Evolutionary conservation across 92 coral and sea anemone species (phyloP).

Genomic region (Actinostola sp.): DNA sequence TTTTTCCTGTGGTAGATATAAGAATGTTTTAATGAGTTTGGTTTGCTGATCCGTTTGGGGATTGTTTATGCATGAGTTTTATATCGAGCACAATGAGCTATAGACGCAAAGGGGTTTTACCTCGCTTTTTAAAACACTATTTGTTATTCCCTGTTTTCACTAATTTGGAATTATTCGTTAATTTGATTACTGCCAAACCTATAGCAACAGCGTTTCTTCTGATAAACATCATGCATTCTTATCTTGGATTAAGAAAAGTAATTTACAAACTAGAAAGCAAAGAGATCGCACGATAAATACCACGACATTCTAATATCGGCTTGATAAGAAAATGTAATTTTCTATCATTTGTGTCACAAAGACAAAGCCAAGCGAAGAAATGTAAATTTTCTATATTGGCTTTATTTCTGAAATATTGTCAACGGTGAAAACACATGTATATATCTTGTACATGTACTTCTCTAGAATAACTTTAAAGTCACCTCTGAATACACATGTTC

Average conservation of each 20-base stretch:
- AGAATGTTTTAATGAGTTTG: constrained; percentile 10
- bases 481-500: neutral
- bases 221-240: constrained; percentile 6
- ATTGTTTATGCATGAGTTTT: too few species aligned
- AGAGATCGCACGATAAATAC: neutral
- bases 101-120: neutral
- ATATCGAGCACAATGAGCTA: constrained; percentile 5
- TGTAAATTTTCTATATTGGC: neutral
- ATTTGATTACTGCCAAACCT: constrained; percentile 13
- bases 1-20: constrained; percentile 35
- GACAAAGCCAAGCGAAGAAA: neutral
- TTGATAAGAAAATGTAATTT: neutral
- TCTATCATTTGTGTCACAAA: neutral
- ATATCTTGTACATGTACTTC: neutral
- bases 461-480: neutral
- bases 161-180: constrained; percentile 6
- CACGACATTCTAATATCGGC: neutral
- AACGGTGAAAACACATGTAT: neutral
- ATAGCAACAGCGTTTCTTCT: neutral
- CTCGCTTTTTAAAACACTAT: neutral
- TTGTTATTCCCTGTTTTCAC: constrained; percentile 4
- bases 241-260: constrained; percentile 14
- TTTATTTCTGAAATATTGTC: neutral
- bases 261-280: constrained; percentile 7
- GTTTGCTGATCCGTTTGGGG: neutral